Base-by-base conservation (phyloP, 2,888 invertebrate species). In the Scelioninae gen. 1 region DNA sequence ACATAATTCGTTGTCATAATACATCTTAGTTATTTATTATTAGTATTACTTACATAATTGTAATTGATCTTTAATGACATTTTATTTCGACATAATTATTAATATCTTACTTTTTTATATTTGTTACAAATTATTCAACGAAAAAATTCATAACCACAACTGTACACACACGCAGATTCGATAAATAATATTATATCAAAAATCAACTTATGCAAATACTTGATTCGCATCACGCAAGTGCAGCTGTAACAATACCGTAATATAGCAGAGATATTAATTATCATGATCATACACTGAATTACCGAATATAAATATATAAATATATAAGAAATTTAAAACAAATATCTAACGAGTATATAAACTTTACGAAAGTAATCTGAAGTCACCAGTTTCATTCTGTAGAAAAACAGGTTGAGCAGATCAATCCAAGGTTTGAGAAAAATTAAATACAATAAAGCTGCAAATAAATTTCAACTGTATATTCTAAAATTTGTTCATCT, bases 351-450 rank as follows among this genome's bases (percentile, higher is more conserved):
- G 45, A 43, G 55, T 68, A 68, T 68, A 68, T 43, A 68, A 68
- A 13, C 40, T 51, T 29, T 29, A n/a, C 6, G 10, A n/a, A 29
- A 5, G 13, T 9, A 9, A 10, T 47, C 32, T 9, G 13, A 49
- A 49, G 16, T 16, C 9, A 49, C 29, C 49, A 65, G 63, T 65
- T 65, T 51, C 51, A 65, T 3, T 38, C 49, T 49, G 10, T 16
- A 0, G 10, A n/a, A 16, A 23, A 65, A 34, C 47, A 47, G 47
- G 8, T 49, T 65, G 23, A 51, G 11, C 32, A 16, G 38, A 38
- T 65, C 38, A 49, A 65, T 65, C 63, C 63, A 65, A 51, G 63
- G 63, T 65, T 65, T 51, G 63, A 51, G 31, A 1, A 10, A 45
- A 32, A 47, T 51, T 49, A 11, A 34, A 23, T 47, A 62, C 47